Evolutionary conservation across 2,888 invertebrate genomes (phyloP).

Genomic region (Hirtodrosophila alboralis): DNA sequence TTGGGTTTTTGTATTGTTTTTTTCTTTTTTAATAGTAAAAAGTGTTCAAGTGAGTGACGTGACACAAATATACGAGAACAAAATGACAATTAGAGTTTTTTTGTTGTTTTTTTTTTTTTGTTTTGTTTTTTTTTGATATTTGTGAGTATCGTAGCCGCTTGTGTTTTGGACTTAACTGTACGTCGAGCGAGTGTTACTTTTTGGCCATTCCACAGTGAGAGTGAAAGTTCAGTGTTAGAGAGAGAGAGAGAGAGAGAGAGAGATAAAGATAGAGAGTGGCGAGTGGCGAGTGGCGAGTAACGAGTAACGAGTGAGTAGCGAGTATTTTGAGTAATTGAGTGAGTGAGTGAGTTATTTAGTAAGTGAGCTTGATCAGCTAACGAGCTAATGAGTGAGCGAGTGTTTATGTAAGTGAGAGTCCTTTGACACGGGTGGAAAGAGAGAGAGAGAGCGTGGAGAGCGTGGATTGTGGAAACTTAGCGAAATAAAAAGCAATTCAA

Average conservation of each 20-base stretch:
- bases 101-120: no score
- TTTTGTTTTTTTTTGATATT: constrained; percentile 27
- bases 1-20: constrained; percentile 4
- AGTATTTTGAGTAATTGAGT: constrained; percentile 12
- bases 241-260: constrained; percentile 11
- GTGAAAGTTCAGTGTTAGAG: constrained; percentile 9
- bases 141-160: constrained; percentile 40
- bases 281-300: constrained; percentile 26
- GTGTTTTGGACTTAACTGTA: constrained; percentile 25
- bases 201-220: constrained; percentile 54
- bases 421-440: constrained; percentile 4
- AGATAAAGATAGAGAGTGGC: constrained; percentile 15
- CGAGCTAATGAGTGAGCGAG: constrained; percentile 57
- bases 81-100: constrained; percentile 19
- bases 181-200: constrained; percentile 36
- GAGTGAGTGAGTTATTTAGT: constrained; percentile 33
- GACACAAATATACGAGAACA: constrained; percentile 4
- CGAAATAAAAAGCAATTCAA: constrained; percentile 27
- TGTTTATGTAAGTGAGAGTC: constrained; percentile 39
- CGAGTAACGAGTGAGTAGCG: constrained; percentile 27
- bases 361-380: constrained; percentile 53
- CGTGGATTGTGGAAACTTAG: constrained; percentile 25
- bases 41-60: constrained; percentile 40
- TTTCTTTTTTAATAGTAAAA: constrained; percentile 24
- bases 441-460: constrained; percentile 8